Evolutionary conservation across 2,113 vertebrate genomes (phyloP).

Genomic region (Buteo buteo): DNA sequence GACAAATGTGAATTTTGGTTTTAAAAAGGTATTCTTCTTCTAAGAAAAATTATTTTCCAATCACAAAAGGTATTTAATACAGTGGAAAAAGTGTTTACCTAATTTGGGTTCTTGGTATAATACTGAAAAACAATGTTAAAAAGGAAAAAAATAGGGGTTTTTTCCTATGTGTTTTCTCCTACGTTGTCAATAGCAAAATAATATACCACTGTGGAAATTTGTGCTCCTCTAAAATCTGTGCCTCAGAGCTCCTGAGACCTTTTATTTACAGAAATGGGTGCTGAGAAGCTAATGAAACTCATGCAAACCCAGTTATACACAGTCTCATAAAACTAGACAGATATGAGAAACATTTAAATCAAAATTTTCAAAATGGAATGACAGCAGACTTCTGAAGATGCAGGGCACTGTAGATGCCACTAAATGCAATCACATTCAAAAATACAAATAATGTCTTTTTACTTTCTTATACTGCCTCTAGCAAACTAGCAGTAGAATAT

Average conservation of each 20-base stretch:
- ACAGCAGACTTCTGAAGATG: not conserved
- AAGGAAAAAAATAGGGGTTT: not conserved
- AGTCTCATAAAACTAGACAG: not conserved
- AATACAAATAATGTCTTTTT: not conserved
- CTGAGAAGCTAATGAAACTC: not conserved
- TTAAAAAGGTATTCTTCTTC: not conserved
- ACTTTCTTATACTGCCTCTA: not conserved
- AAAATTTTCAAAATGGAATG: not conserved
- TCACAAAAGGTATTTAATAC: not conserved
- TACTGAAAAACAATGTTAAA: not conserved
- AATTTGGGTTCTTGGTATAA: not conserved
- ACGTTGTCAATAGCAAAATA: not conserved
- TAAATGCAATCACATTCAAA: not conserved
- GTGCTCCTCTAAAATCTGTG: not conserved
- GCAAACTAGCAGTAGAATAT: not conserved
- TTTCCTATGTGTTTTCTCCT: not conserved
- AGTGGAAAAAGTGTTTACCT: not conserved
- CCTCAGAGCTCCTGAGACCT: not conserved
- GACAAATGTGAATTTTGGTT: not conserved
- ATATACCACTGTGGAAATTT: not conserved
- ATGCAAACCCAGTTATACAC: not conserved
- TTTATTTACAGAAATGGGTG: not conserved
- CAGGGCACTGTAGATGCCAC: not conserved
- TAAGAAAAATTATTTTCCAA: not conserved
- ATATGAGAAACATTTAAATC: not conserved